phyloP scores from a whole-genome alignment of 2,113 vertebrate species.

The Ophthalmolycus amberensis region DNA sequence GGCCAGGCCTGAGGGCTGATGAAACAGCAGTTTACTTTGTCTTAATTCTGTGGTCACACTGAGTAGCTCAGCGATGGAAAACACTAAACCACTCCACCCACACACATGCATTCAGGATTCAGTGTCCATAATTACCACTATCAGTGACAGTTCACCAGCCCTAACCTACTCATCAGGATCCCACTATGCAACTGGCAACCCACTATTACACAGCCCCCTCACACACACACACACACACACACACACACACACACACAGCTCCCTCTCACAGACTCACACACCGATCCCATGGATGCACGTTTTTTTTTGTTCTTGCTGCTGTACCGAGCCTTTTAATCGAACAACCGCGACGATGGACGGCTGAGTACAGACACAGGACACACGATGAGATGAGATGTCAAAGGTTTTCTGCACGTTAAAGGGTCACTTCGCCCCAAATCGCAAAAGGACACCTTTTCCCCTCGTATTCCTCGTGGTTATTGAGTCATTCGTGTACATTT shows the following conservation, averaged over 20 bases:
- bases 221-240: constrained; percentile 44
- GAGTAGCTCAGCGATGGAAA: constrained; percentile 22
- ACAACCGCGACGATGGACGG: constrained; percentile 20
- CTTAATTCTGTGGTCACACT: constrained; percentile 18
- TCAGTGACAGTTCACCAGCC: constrained; percentile 63
- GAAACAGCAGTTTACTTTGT: neutral
- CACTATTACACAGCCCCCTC: constrained; percentile 62
- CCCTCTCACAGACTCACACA: constrained; percentile 7
- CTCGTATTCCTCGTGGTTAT: no score
- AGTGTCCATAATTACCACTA: constrained; percentile 70
- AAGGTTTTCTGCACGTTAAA: neutral
- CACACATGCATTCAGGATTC: constrained; percentile 37
- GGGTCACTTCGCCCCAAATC: neutral
- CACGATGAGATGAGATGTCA: neutral
- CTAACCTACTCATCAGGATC: constrained; percentile 64
- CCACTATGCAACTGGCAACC: constrained; percentile 63
- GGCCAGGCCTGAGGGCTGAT: neutral
- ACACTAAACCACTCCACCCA: constrained; percentile 32
- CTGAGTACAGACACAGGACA: constrained; percentile 7
- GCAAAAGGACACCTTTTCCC: neutral
- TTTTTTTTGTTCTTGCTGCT: neutral
- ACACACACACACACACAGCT: constrained; percentile 25
- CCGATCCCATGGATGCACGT: constrained; percentile 29
- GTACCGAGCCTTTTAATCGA: constrained; percentile 13
- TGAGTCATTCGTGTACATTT: no score